Evolutionary conservation across 1,140 invertebrate genomes (phyloP).

Genomic region (Luehdorfia chinensis): DNA sequence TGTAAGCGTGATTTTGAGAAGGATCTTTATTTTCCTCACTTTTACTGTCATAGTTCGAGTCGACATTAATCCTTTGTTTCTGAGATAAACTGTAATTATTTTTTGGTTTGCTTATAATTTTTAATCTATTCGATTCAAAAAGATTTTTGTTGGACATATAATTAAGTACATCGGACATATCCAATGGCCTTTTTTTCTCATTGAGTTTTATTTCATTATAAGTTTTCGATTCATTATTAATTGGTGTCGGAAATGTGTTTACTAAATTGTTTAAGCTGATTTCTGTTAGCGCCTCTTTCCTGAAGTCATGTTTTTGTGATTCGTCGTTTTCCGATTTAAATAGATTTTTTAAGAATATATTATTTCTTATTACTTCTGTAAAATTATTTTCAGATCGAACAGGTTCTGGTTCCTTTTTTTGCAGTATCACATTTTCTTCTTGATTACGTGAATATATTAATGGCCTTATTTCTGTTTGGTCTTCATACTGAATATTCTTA

Average conservation of each 20-base stretch:
- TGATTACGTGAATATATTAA: slow-evolving; percentile 24
- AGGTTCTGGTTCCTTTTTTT: slow-evolving; percentile 20
- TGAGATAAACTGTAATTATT: slow-evolving; percentile 23
- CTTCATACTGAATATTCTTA: slow-evolving; percentile 28
- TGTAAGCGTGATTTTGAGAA: slow-evolving; percentile 22
- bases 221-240: slow-evolving; percentile 33
- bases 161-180: slow-evolving; percentile 50
- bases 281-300: slow-evolving; percentile 21
- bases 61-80: slow-evolving; percentile 18
- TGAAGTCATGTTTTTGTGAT: slow-evolving; percentile 17
- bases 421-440: slow-evolving; percentile 22
- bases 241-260: slow-evolving; percentile 44
- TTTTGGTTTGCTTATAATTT: slow-evolving; percentile 32
- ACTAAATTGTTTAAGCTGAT: slow-evolving; percentile 20
- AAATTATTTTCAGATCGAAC: slow-evolving; percentile 36
- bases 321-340: slow-evolving; percentile 33
- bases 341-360: slow-evolving; percentile 57
- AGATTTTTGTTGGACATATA: slow-evolving; percentile 54
- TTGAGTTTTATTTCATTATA: slow-evolving; percentile 40
- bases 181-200: slow-evolving; percentile 45
- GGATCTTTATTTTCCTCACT: slow-evolving; percentile 25
- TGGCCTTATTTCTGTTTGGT: slow-evolving; percentile 39
- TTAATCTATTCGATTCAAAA: slow-evolving; percentile 60
- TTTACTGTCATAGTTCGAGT: slow-evolving; percentile 22
- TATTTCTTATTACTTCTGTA: slow-evolving; percentile 41